Conservation (phyloP, 2,888 invertebrate species). For the Eudasyphora cyanicolor region DNA sequence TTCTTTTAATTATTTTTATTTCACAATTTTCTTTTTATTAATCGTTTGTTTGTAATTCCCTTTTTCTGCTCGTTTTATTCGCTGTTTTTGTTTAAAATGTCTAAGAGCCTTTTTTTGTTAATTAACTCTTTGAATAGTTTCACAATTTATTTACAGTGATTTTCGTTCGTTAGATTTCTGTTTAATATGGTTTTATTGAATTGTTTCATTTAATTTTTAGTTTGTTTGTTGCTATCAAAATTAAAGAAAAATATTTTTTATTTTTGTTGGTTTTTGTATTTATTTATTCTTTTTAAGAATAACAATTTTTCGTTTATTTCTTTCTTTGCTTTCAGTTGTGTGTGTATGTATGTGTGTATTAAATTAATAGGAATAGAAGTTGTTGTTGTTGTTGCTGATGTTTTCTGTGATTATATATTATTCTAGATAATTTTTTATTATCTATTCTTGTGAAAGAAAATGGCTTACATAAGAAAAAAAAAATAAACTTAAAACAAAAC, state of each 20-base stretch:
- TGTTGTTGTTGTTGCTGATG: background rate
- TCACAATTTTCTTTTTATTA: conserved; percentile 22
- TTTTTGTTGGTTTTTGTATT: no score
- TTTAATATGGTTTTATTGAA: background rate
- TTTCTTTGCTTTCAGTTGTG: conserved; percentile 36
- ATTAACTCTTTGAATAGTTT: conserved; percentile 2
- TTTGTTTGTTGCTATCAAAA: conserved; percentile 4
- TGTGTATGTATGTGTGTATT: conserved; percentile 35
- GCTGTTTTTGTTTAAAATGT: conserved; percentile 3
- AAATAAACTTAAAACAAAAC: background rate
- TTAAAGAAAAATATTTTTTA: conserved; percentile 14
- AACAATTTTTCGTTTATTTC: conserved; percentile 32
- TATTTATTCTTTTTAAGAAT: conserved; percentile 5
- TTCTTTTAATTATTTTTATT: conserved; percentile 37
- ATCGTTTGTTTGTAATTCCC: conserved; percentile 33
- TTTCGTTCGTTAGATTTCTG: background rate
- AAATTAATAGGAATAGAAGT: conserved; percentile 63
- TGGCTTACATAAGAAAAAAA: conserved; percentile 16
- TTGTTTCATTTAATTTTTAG: background rate
- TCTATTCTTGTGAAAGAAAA: background rate
- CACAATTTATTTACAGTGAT: background rate
- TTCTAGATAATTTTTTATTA: background rate
- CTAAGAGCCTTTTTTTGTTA: background rate
- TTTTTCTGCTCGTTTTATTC: conserved; percentile 8
- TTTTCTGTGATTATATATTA: no score